Evolutionary conservation across 2,797 vertebrate genomes (phyloP).

Genomic region (Sebastes nivosus): DNA sequence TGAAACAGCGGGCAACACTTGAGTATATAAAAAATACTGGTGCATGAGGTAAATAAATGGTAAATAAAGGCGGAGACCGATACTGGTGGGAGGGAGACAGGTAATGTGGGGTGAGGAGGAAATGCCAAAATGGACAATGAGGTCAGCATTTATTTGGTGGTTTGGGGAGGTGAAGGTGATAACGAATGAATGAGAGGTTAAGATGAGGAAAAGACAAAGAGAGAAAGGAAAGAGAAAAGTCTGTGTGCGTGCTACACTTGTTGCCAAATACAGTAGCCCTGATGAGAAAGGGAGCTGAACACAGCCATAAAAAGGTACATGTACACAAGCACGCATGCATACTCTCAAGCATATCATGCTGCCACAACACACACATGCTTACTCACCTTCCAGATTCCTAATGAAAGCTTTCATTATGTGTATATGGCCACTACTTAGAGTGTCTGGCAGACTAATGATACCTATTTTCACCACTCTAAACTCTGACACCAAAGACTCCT

Average conservation of each 20-base stretch:
- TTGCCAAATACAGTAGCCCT: conserved; percentile 54
- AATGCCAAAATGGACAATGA: not conserved
- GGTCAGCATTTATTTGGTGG: not conserved
- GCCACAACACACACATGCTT: conserved; percentile 8
- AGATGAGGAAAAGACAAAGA: not conserved
- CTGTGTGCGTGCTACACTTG: not conserved
- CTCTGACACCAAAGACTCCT: conserved; percentile 78
- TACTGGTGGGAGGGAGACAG: not conserved
- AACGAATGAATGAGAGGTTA: conserved; percentile 6
- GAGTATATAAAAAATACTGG: not conserved
- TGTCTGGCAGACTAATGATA: conserved; percentile 77
- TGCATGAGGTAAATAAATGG: not conserved
- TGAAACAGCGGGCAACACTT: not conserved
- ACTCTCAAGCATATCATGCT: not conserved
- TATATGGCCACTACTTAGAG: conserved; percentile 74
- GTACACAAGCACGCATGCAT: conserved; percentile 1
- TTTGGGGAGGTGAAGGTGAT: not conserved
- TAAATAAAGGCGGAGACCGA: not conserved
- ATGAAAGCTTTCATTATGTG: conserved; percentile 80
- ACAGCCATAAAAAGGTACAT: not conserved
- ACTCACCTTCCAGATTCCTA: conserved; percentile 55
- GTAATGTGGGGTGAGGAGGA: not conserved
- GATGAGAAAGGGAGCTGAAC: conserved; percentile 37
- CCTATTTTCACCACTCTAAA: conserved; percentile 73
- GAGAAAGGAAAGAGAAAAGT: not conserved